Conservation (phyloP, 2,888 invertebrate genomes). For the Aleiodes alternator region DNA sequence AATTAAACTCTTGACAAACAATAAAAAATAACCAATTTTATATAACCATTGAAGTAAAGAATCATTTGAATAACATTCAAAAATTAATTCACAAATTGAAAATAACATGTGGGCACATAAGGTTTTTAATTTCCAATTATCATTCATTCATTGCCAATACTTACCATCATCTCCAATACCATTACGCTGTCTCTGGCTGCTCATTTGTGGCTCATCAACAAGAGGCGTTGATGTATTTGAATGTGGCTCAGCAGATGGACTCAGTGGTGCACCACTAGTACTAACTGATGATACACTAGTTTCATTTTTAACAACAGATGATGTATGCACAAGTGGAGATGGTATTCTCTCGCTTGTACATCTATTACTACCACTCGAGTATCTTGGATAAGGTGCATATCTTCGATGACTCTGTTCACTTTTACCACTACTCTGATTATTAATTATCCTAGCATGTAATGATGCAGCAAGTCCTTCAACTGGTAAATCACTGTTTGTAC, state of each 20-base stretch:
- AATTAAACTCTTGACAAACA: constrained; percentile 5
- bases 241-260: constrained; percentile 80
- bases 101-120: constrained; percentile 8
- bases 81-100: constrained; percentile 10
- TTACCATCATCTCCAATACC: constrained; percentile 72
- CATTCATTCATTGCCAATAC: constrained; percentile 47
- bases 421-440: constrained; percentile 78
- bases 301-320: constrained; percentile 66
- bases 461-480: constrained; percentile 88
- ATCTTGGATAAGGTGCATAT: constrained; percentile 72
- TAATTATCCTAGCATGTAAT: constrained; percentile 86
- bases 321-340: constrained; percentile 62
- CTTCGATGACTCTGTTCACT: constrained; percentile 61
- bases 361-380: constrained; percentile 60
- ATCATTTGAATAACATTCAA: neutral
- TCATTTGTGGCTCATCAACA: constrained; percentile 77
- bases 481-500: constrained; percentile 69
- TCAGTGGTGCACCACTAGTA: constrained; percentile 77
- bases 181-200: constrained; percentile 70
- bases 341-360: constrained; percentile 63
- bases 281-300: constrained; percentile 70
- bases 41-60: constrained; percentile 1
- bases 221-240: constrained; percentile 82
- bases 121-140: neutral
- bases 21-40: neutral